A percentile compares a stretch with the other conserved stretches of the same genome.
Evolutionary conservation across 2,888 invertebrate genomes (phyloP).

Genomic region (Cepaea hortensis): DNA sequence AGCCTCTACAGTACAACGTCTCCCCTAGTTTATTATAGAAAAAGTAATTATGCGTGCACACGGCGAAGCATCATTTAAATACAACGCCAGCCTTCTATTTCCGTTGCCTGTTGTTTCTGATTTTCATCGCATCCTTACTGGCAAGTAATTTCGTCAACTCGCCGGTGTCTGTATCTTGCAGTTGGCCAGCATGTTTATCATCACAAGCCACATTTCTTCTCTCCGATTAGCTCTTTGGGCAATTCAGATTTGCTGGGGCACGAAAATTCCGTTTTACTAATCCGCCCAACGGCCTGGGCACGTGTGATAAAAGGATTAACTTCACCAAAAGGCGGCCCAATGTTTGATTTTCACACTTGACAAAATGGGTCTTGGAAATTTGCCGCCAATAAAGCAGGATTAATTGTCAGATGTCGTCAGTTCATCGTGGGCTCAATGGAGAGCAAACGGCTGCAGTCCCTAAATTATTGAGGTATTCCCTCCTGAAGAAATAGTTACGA

Average conservation of each 20-base stretch:
- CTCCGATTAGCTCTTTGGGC: neutral
- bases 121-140: constrained; percentile 1
- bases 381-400: constrained; percentile 37
- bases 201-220: neutral
- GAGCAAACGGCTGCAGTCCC: neutral
- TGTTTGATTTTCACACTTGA: constrained; percentile 26
- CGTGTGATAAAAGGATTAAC: constrained; percentile 35
- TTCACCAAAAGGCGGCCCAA: neutral
- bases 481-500: neutral
- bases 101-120: neutral
- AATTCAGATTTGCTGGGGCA: constrained; percentile 17
- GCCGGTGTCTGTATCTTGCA: neutral
- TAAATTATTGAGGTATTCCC: neutral
- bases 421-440: neutral
- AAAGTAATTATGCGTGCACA: neutral
- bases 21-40: neutral
- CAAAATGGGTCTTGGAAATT: constrained; percentile 24
- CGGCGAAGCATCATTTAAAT: neutral
- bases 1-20: too few relatives aligned
- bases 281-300: constrained; percentile 11
- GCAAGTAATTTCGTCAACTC: neutral
- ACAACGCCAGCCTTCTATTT: neutral
- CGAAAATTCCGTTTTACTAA: constrained; percentile 20
- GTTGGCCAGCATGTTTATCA: neutral
- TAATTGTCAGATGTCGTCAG: constrained; percentile 30